phyloP scores from a whole-genome alignment of 2,888 invertebrate genomes.

The Ormyrus pomaceus region DNA sequence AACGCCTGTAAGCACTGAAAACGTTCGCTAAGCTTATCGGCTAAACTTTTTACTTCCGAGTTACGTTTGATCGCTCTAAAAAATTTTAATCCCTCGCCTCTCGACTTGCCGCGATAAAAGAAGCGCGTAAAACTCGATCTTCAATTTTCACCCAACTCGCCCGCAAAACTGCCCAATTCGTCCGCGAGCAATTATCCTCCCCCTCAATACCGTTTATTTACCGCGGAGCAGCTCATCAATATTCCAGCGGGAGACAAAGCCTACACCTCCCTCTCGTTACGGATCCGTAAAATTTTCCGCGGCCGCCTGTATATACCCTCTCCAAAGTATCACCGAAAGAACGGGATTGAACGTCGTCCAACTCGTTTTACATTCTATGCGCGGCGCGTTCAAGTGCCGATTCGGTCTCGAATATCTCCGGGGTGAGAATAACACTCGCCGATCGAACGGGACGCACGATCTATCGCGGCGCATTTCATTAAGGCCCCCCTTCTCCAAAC shows the following conservation, averaged over 20 bases:
- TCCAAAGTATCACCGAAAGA: conserved; percentile 21
- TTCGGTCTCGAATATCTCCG: conserved; percentile 56
- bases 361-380: conserved; percentile 57
- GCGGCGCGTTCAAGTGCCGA: conserved; percentile 55
- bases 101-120: too few species aligned
- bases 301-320: conserved; percentile 19
- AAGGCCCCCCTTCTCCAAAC: neutral
- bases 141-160: too few species aligned
- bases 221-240: conserved; percentile 22
- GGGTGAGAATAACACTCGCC: neutral
- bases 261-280: conserved; percentile 28
- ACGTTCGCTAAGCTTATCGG: too few species aligned
- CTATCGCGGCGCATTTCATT: conserved; percentile 22
- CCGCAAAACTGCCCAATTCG: conserved; percentile 13
- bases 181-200: conserved; percentile 22
- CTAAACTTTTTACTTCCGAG: too few species aligned
- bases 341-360: conserved; percentile 56
- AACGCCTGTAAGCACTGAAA: too few species aligned
- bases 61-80: too few species aligned
- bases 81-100: too few species aligned
- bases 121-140: too few species aligned
- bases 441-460: conserved; percentile 3
- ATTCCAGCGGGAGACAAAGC: conserved; percentile 20
- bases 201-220: conserved; percentile 38
- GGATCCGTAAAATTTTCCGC: conserved; percentile 38